These are phyloP conservation scores for Deroplatys truncata DNA, from an alignment of 2,888 invertebrate species.

Conservation along the genomic window DNA sequence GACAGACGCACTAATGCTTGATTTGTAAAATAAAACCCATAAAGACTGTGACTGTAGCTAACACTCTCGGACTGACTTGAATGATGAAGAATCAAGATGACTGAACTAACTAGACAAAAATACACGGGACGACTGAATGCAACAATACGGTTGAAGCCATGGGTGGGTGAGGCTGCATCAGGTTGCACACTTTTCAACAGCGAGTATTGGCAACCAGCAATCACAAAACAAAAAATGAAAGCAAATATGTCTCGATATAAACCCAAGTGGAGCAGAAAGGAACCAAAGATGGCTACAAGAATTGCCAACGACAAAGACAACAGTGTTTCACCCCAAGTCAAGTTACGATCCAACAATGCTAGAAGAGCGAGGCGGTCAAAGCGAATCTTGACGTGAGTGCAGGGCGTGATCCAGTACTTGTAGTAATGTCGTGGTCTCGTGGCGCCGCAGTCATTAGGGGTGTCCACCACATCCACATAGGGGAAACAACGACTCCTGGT, in stretches of 20 bases:
- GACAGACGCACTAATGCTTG: constrained; percentile 60
- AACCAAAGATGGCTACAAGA: constrained; percentile 80
- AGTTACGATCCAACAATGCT: constrained; percentile 89
- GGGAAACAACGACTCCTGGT: constrained; percentile 49
- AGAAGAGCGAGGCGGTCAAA: constrained; percentile 90
- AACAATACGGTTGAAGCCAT: constrained; percentile 80
- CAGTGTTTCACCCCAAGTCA: constrained; percentile 75
- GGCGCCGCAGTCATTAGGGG: constrained; percentile 45
- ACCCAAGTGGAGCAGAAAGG: constrained; percentile 73
- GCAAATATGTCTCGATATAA: constrained; percentile 91
- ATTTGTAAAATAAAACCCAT: constrained; percentile 51
- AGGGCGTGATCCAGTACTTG: constrained; percentile 52
- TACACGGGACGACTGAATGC: constrained; percentile 92
- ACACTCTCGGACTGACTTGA: constrained; percentile 43
- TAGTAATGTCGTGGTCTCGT: constrained; percentile 60
- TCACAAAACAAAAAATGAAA: constrained; percentile 94
- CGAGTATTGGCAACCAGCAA: constrained; percentile 96
- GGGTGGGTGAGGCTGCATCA: constrained; percentile 96
- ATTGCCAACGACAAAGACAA: constrained; percentile 80
- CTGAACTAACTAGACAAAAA: constrained; percentile 65
- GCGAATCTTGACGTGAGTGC: constrained; percentile 50
- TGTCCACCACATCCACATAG: constrained; percentile 54
- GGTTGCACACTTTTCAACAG: constrained; percentile 94
- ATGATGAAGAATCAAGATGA: constrained; percentile 42
- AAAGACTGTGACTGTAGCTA: constrained; percentile 40